Base-by-base conservation (phyloP, 1,140 invertebrate species). In the Neodiprion pinetum region DNA sequence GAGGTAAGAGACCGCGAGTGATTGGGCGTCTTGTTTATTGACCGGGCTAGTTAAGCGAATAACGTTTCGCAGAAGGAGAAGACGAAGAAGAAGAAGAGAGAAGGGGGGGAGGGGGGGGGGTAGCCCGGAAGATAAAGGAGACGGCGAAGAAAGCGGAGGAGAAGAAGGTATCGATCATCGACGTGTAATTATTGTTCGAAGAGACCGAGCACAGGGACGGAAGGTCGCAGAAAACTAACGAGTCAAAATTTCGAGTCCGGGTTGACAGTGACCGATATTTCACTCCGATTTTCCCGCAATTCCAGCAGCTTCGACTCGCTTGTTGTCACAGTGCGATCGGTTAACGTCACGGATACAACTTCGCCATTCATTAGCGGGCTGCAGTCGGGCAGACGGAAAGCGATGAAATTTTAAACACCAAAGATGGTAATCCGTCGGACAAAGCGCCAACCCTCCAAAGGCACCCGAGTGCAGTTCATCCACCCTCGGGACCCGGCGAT, bases 1-100 rank as follows among this genome's bases (percentile, higher is more conserved):
- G 17, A 21, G 53, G 53, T 61, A 61, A 61, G 4, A 61, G 53
- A 61, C 53, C n/a, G 11, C 11, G 11, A 61, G 53, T 61, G 53
- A 61, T 61, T 61, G 53, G 11, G 53, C 53, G 11, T 61, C 53
- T 61, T 61, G 53, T 61, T 61, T 61, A 61, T 61, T 61, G 53
- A 14, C 53, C 53, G 53, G 53, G 53, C 53, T 61, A 17, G 53
- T 61, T 61, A 61, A 17, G 53, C 53, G 53, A 61, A 61, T 61
- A 40, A 40, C 28, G 5, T 40, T 40, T 40, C 28, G 28, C 28
- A 40, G 28, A 40, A 40, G 28, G 5, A 40, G 28, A 40, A 40
- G 28, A 40, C 1, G 28, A 40, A 40, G 28, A 40, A 2, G 28
- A 40, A 40, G 5, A 40, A 40, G 28, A 17, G n/a, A 3, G 53